These are phyloP conservation scores for Colossoma macropomum DNA, from an alignment of 2,113 vertebrate genomes.

Conservation along the genomic window DNA sequence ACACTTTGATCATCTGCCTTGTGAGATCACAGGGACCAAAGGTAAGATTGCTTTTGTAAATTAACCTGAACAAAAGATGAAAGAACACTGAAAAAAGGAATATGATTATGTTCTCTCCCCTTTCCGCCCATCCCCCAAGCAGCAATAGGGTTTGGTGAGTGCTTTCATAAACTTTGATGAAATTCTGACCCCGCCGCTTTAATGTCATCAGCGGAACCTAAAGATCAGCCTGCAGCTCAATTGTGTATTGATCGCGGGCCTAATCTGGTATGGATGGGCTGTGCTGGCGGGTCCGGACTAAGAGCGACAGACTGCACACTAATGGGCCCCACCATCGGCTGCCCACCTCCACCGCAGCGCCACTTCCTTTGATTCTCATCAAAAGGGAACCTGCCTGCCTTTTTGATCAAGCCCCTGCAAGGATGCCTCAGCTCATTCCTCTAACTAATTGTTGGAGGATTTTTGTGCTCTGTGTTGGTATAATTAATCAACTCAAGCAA, in stretches of 20 bases:
- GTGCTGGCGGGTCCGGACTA: slow-evolving; percentile 22
- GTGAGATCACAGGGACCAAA: slow-evolving; percentile 31
- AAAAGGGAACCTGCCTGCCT: slow-evolving; percentile 17
- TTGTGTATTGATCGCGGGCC: slow-evolving; percentile 49
- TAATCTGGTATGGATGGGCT: slow-evolving; percentile 46
- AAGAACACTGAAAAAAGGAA: background rate
- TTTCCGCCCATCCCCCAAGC: background rate
- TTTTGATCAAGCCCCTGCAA: slow-evolving; percentile 14
- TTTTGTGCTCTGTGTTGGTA: slow-evolving; percentile 31
- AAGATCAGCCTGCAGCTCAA: slow-evolving; percentile 53
- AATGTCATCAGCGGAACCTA: slow-evolving; percentile 51
- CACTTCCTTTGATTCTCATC: slow-evolving; percentile 41
- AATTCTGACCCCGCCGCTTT: slow-evolving; percentile 53
- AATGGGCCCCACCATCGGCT: slow-evolving; percentile 35
- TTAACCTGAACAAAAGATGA: slow-evolving; percentile 46
- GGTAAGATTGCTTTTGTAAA: slow-evolving; percentile 35
- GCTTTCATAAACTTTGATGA: slow-evolving; percentile 54
- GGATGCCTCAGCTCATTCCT: background rate
- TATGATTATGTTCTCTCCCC: slow-evolving; percentile 31
- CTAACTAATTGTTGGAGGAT: slow-evolving; percentile 11
- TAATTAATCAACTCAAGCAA: slow-evolving; percentile 41
- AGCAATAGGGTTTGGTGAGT: background rate
- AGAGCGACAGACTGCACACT: slow-evolving; percentile 49
- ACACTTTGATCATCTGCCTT: slow-evolving; percentile 38
- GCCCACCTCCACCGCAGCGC: slow-evolving; percentile 21